Evolutionary conservation across 2,888 invertebrate species (phyloP).

Genomic region (Tetramorium bicarinatum): DNA sequence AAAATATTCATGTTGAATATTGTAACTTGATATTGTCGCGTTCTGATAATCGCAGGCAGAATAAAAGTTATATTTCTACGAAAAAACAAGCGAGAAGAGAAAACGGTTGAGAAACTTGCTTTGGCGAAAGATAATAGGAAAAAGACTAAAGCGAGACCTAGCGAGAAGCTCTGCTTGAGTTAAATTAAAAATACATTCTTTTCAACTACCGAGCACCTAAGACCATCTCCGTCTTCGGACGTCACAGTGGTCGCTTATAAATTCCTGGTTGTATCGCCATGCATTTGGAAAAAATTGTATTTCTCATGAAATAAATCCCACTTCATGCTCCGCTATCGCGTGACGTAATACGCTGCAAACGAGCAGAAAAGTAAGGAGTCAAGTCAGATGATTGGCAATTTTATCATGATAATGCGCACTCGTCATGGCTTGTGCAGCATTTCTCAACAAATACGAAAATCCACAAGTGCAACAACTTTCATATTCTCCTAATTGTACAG

Average conservation of each 20-base stretch:
- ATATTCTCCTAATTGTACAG: not conserved
- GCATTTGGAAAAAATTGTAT: slow-evolving; percentile 29
- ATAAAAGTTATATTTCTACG: slow-evolving; percentile 10
- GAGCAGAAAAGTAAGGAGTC: not conserved
- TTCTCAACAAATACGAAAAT: slow-evolving; percentile 3
- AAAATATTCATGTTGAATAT: not conserved
- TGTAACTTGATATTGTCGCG: not conserved
- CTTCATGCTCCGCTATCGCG: slow-evolving; percentile 9
- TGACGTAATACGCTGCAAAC: slow-evolving; percentile 2
- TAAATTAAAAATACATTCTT: slow-evolving; percentile 69
- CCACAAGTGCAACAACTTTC: not conserved
- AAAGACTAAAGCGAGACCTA: slow-evolving; percentile 19
- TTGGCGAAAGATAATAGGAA: slow-evolving; percentile 57
- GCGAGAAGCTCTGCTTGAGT: slow-evolving; percentile 52
- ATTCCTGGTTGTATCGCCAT: slow-evolving; percentile 16
- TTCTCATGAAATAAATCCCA: slow-evolving; percentile 26
- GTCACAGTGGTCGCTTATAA: slow-evolving; percentile 19
- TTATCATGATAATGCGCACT: not conserved
- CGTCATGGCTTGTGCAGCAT: not conserved
- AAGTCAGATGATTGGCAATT: not conserved
- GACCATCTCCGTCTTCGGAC: slow-evolving; percentile 17
- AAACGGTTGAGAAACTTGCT: slow-evolving; percentile 48
- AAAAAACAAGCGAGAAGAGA: slow-evolving; percentile 43
- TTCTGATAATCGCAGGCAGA: slow-evolving; percentile 45
- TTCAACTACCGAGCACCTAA: slow-evolving; percentile 28